phyloP scores from a whole-genome alignment of 2,797 vertebrate genomes.

The Anguilla anguilla region DNA sequence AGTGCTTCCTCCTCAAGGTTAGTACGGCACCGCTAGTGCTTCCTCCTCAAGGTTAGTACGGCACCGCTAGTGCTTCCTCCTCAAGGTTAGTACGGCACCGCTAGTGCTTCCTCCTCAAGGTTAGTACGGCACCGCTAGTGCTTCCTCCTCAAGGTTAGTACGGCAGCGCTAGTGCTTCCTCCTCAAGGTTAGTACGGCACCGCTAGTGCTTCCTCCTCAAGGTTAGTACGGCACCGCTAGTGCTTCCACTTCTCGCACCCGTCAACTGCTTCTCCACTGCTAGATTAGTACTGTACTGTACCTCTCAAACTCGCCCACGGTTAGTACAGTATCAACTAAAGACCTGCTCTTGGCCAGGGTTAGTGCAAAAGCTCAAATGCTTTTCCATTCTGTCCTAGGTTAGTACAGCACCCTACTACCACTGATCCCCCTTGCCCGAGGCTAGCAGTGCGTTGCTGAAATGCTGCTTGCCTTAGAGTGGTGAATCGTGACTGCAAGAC shows the following conservation, averaged over 20 bases:
- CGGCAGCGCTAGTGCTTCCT: too few relatives aligned
- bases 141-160: too few relatives aligned
- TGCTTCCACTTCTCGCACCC: background rate
- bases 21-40: background rate
- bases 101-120: constrained; percentile 71
- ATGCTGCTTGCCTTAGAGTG: background rate
- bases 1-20: background rate
- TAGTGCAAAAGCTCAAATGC: background rate
- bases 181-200: too few relatives aligned
- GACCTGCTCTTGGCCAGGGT: background rate
- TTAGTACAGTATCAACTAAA: background rate
- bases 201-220: too few relatives aligned
- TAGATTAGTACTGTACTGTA: background rate
- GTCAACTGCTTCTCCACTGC: background rate
- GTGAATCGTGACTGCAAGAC: background rate
- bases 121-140: constrained; percentile 54
- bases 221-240: too few relatives aligned
- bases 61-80: background rate
- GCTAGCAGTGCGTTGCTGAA: background rate
- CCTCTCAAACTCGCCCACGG: background rate
- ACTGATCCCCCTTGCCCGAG: background rate
- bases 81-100: background rate
- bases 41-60: background rate
- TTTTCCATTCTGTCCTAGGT: background rate
- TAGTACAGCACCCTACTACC: background rate